Conservation (phyloP, 2,888 invertebrate species). For the Stenotaenia linearis region DNA sequence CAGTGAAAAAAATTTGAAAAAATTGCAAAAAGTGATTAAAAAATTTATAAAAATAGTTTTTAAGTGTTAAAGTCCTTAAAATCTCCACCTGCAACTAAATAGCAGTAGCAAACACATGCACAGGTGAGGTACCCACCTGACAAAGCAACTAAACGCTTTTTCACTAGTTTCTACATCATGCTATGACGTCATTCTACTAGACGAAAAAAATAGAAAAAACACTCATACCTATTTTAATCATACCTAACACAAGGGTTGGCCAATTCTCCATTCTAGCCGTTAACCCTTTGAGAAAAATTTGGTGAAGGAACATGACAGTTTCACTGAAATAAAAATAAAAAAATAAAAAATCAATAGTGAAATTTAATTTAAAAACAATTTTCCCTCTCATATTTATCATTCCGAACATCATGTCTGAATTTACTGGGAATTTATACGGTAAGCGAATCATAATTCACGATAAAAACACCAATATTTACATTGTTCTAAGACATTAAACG, state of each 20-base stretch:
- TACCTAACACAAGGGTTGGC: constrained; percentile 87
- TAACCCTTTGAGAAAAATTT: constrained; percentile 87
- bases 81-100: not conserved
- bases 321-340: constrained; percentile 54
- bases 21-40: not conserved
- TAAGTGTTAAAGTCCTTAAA: not conserved
- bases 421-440: not conserved
- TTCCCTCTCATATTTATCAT: not conserved
- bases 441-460: too few species aligned
- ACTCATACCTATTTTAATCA: constrained; percentile 31
- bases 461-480: too few species aligned
- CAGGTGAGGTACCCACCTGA: not conserved
- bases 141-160: not conserved
- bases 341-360: constrained; percentile 7
- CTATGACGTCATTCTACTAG: not conserved
- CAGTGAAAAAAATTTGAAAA: not conserved
- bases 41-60: not conserved
- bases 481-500: too few species aligned
- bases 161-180: not conserved
- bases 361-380: not conserved
- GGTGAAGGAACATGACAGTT: constrained; percentile 84
- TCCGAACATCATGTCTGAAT: not conserved
- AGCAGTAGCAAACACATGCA: not conserved
- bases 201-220: not conserved
- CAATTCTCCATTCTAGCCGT: constrained; percentile 86